A percentile compares a stretch with the other conserved stretches of the same genome.
phyloP scores from a whole-genome alignment of 2,797 vertebrate genomes.

The Megalops cyprinoides region DNA sequence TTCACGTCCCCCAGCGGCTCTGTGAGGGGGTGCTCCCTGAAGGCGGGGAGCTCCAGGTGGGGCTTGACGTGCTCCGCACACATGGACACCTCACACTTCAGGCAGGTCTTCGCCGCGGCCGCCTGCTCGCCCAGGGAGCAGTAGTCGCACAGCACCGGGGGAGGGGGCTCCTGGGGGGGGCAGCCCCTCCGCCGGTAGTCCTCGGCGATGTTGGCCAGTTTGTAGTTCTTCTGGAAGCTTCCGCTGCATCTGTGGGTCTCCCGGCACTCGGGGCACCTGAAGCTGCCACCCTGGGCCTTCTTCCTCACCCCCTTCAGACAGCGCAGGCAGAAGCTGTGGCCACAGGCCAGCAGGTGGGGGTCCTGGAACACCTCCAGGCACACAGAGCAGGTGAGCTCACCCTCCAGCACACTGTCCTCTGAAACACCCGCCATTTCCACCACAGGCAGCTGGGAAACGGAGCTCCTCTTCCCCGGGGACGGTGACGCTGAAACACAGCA shows the following conservation, averaged over 20 bases:
- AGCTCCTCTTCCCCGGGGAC: too few species aligned
- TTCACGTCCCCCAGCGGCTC: slow-evolving; percentile 69
- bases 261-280: slow-evolving; percentile 74
- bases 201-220: slow-evolving; percentile 71
- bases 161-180: background rate
- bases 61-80: slow-evolving; percentile 72
- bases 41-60: slow-evolving; percentile 73
- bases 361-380: slow-evolving; percentile 73
- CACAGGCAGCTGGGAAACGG: too few species aligned
- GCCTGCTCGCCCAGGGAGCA: slow-evolving; percentile 48
- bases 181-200: slow-evolving; percentile 58
- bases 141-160: slow-evolving; percentile 64
- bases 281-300: slow-evolving; percentile 50
- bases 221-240: slow-evolving; percentile 72
- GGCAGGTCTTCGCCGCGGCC: slow-evolving; percentile 71
- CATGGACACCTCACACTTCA: slow-evolving; percentile 81
- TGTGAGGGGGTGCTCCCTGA: slow-evolving; percentile 71
- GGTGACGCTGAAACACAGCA: too few species aligned
- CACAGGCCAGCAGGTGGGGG: slow-evolving; percentile 70
- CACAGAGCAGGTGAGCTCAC: slow-evolving; percentile 75
- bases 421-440: slow-evolving; percentile 28
- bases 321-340: slow-evolving; percentile 73
- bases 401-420: slow-evolving; percentile 65
- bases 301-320: slow-evolving; percentile 65
- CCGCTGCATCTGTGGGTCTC: slow-evolving; percentile 55